Conservation (phyloP, 2,888 invertebrate species). For the Brenthis ino region DNA sequence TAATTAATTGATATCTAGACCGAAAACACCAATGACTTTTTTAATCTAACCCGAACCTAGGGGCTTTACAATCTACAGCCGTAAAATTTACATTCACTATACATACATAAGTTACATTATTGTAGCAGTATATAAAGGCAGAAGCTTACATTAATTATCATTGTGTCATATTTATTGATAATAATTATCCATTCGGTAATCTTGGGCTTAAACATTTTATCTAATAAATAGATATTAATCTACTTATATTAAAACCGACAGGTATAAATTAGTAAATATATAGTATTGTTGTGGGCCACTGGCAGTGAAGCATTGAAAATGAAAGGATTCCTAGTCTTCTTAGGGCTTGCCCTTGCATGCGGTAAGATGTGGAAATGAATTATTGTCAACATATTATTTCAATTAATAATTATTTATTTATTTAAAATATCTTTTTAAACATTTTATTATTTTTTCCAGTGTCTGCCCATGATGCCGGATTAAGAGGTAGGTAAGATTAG, state of each 20-base stretch:
- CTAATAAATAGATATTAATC: not conserved
- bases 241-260: not conserved
- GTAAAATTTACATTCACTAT: no score
- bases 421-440: not conserved
- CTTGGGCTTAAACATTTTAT: no score
- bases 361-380: not conserved
- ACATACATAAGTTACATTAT: no score
- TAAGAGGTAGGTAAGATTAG: constrained; percentile 22
- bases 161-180: no score
- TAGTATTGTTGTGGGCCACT: not conserved
- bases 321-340: constrained; percentile 14
- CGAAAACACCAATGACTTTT: no score
- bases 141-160: no score
- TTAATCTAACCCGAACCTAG: no score
- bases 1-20: no score
- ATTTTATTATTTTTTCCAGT: constrained; percentile 9
- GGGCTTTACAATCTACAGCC: no score
- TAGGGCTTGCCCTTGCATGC: constrained; percentile 14
- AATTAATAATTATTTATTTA: not conserved
- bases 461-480: constrained; percentile 11
- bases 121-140: no score
- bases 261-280: not conserved
- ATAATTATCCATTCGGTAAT: no score
- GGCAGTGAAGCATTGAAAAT: not conserved
- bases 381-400: no score